phyloP scores from a whole-genome alignment of 30 jellyfish, hydroid and myxozoan genomes.

The Turritopsis dohrnii region DNA sequence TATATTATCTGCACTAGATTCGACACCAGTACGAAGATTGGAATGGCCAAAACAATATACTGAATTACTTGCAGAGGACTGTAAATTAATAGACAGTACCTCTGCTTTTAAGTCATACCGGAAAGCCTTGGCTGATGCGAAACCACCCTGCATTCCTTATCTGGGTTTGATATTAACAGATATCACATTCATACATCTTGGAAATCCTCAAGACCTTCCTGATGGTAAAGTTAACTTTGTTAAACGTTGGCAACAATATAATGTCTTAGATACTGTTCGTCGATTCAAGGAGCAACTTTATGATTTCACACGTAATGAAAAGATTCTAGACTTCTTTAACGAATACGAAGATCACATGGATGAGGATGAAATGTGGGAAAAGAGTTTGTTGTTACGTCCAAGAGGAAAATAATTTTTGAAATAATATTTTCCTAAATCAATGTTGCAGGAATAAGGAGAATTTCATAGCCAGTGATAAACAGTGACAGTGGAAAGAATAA shows the following conservation, averaged over 20 bases:
- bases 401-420: conserved; percentile 32
- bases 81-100: conserved; percentile 80
- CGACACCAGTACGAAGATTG: conserved; percentile 81
- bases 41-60: conserved; percentile 94
- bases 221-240: conserved; percentile 98
- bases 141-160: conserved; percentile 96
- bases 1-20: conserved; percentile 85
- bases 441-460: background rate
- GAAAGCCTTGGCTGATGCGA: conserved; percentile 93
- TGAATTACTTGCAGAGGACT: conserved; percentile 69
- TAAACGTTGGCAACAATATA: conserved; percentile 96
- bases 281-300: conserved; percentile 78
- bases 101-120: conserved; percentile 90
- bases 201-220: conserved; percentile 89
- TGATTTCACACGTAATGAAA: conserved; percentile 67
- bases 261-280: conserved; percentile 74
- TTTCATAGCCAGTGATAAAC: background rate
- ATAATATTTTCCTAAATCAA: background rate
- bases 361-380: conserved; percentile 96
- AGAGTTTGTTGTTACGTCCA: conserved; percentile 69
- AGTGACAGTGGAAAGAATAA: no score
- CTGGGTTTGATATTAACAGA: conserved; percentile 95
- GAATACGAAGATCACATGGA: conserved; percentile 86
- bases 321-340: conserved; percentile 61
- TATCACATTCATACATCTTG: conserved; percentile 88